phyloP scores from a whole-genome alignment of 1,140 invertebrate genomes.

The Drosophila lini region DNA sequence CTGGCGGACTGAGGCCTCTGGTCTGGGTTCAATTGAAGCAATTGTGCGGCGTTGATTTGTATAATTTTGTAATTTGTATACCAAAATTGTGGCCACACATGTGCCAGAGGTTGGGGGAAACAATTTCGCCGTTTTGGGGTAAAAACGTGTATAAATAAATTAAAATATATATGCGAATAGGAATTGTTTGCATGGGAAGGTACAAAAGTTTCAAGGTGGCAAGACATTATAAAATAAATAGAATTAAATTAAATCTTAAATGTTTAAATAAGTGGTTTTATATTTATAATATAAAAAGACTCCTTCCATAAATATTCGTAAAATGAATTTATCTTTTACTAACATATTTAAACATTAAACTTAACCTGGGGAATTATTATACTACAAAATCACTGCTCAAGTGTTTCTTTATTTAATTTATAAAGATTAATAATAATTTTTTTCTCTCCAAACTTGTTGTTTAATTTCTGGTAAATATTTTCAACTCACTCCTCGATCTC shows the following conservation, averaged over 20 bases:
- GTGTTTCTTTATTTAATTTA: no score
- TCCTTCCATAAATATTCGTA: no score
- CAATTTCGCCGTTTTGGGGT: conserved; percentile 47
- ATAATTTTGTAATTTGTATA: conserved; percentile 83
- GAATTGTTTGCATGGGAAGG: conserved; percentile 9
- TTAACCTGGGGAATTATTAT: no score
- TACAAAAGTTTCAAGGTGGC: conserved; percentile 10
- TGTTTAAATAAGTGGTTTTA: not conserved
- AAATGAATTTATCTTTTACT: no score
- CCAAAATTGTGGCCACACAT: conserved; percentile 77
- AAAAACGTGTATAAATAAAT: conserved; percentile 76
- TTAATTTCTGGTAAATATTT: not conserved
- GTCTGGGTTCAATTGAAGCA: conserved; percentile 76
- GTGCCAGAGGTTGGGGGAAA: conserved; percentile 50
- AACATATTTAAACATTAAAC: no score
- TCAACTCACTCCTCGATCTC: not conserved
- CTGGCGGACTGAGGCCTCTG: conserved; percentile 10
- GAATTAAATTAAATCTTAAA: no score
- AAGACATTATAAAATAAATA: no score
- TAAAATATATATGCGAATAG: conserved; percentile 55
- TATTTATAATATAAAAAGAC: no score
- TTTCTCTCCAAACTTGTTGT: not conserved
- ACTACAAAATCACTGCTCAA: no score
- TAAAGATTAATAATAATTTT: no score
- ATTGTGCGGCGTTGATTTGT: conserved; percentile 81